These are phyloP conservation scores for Xiphias gladius DNA, from an alignment of 2,113 vertebrate species.

Conservation along the genomic window DNA sequence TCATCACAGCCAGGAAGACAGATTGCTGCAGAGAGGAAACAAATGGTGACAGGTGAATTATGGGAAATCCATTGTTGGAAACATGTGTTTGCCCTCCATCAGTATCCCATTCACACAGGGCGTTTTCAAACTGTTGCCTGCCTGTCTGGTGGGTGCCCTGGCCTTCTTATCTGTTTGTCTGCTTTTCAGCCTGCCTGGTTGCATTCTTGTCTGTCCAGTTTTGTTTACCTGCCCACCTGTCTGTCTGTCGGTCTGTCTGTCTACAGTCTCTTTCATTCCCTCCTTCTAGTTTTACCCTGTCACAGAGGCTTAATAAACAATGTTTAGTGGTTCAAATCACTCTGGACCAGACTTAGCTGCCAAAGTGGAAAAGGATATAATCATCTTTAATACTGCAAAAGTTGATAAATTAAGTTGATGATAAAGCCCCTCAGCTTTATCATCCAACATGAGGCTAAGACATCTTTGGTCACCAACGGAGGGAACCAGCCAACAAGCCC, in stretches of 20 bases:
- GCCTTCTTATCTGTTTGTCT: constrained; percentile 33
- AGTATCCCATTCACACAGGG: constrained; percentile 40
- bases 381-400: constrained; percentile 22
- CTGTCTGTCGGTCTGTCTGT: neutral
- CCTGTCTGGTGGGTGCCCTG: neutral
- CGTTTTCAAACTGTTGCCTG: constrained; percentile 51
- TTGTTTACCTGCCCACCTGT: neutral
- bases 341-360: neutral
- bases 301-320: neutral
- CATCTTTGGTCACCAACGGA: constrained; percentile 76
- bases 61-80: constrained; percentile 27
- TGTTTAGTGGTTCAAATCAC: neutral
- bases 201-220: neutral
- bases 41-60: constrained; percentile 50
- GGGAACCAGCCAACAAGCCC: constrained; percentile 81
- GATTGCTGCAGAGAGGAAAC: constrained; percentile 87
- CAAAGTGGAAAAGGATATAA: neutral
- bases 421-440: constrained; percentile 28
- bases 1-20: constrained; percentile 97
- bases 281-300: neutral
- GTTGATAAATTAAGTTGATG: no score
- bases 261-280: constrained; percentile 12
- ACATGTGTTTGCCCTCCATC: constrained; percentile 44
- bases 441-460: constrained; percentile 15
- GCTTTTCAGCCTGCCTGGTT: constrained; percentile 14